Conservation (phyloP, 2,797 vertebrate species). For the Enteromius unitaeniatus region DNA sequence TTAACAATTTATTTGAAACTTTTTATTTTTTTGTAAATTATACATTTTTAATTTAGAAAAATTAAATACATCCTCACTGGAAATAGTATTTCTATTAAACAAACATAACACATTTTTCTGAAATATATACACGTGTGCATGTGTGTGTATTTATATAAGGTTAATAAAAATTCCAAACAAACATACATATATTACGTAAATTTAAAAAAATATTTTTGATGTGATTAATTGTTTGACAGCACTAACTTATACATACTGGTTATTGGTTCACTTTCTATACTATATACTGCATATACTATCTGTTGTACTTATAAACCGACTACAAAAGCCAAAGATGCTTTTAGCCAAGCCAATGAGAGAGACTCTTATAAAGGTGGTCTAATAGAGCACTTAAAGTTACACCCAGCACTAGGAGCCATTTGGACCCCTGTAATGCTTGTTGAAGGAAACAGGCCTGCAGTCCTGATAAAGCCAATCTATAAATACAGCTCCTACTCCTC, state of each 20-base stretch:
- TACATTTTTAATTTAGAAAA: neutral
- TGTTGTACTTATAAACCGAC: slow-evolving; percentile 18
- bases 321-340: slow-evolving; percentile 12
- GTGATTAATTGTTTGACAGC: no score
- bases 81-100: neutral
- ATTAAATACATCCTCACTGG: neutral
- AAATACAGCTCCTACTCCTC: slow-evolving; percentile 31
- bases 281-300: neutral
- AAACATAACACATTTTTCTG: no score
- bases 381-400: slow-evolving; percentile 46
- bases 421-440: slow-evolving; percentile 8
- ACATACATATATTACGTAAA: no score
- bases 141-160: no score
- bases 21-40: neutral
- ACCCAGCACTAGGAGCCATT: slow-evolving; percentile 6
- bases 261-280: no score
- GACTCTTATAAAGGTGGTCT: slow-evolving; percentile 24
- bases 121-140: no score
- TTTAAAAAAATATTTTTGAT: no score
- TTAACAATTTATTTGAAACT: neutral
- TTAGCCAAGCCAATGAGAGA: slow-evolving; percentile 5
- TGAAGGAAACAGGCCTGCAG: slow-evolving; percentile 24
- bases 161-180: no score
- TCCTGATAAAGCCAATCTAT: slow-evolving; percentile 45
- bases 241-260: no score